Conservation (phyloP, 2,797 vertebrate genomes). For the Myotis daubentonii region DNA sequence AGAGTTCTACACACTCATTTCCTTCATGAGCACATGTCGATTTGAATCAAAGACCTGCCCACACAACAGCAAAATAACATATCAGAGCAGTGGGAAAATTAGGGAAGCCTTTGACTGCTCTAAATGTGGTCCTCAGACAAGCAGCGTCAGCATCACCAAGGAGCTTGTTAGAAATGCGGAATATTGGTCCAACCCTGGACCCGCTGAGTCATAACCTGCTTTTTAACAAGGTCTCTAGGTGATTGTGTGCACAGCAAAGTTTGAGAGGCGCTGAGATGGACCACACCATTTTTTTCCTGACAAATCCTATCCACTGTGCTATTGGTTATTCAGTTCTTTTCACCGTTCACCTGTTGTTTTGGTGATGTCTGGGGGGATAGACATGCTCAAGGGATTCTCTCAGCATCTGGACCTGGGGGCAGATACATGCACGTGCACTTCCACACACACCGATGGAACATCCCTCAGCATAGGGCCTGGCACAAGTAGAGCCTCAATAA, state of each 20-base stretch:
- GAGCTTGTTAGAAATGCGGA: background rate
- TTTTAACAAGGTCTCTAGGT: background rate
- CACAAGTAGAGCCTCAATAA: conserved; percentile 57
- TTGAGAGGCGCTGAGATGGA: background rate
- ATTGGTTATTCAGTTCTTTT: background rate
- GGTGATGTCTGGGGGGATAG: background rate
- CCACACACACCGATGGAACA: background rate
- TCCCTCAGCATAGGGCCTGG: conserved; percentile 51
- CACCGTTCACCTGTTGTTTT: background rate
- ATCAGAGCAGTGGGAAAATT: background rate
- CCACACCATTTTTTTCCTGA: background rate
- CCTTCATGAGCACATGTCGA: background rate
- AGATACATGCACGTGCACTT: background rate
- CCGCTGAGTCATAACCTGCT: background rate
- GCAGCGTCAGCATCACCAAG: background rate
- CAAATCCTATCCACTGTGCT: too few relatives aligned
- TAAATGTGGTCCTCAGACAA: background rate
- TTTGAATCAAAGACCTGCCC: background rate
- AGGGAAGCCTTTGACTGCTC: background rate
- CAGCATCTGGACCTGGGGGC: background rate
- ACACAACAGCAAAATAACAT: background rate
- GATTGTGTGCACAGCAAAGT: background rate
- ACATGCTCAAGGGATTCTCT: background rate
- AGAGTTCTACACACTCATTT: background rate
- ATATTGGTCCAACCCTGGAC: background rate